phyloP scores from a whole-genome alignment of 1,140 invertebrate species.

The Bombus sylvicola region DNA sequence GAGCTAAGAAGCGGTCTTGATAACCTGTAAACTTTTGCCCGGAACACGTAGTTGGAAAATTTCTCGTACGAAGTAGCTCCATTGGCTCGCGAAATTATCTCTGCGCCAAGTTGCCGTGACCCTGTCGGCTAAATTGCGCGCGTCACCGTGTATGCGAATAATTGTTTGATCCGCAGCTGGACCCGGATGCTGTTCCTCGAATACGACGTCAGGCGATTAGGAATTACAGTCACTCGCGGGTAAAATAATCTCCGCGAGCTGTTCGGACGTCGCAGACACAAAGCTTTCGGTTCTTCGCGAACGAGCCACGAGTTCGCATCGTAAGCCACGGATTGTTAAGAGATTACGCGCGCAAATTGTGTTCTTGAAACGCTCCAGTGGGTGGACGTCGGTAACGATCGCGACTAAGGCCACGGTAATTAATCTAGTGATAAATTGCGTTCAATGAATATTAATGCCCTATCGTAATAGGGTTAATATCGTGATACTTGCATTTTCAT shows the following conservation, averaged over 20 bases:
- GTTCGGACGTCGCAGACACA: neutral
- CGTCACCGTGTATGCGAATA: constrained; percentile 7
- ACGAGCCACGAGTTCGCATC: neutral
- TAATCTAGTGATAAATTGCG: constrained; percentile 36
- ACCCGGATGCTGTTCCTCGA: constrained; percentile 27
- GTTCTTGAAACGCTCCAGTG: constrained; percentile 38
- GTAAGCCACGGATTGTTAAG: constrained; percentile 11
- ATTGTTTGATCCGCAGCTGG: constrained; percentile 52
- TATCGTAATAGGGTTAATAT: neutral
- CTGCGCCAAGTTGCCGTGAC: neutral
- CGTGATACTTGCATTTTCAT: neutral
- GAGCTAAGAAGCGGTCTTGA: neutral
- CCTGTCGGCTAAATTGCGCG: neutral
- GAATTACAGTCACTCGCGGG: constrained; percentile 41
- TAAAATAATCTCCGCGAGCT: constrained; percentile 37
- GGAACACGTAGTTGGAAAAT: constrained; percentile 1
- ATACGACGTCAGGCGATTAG: constrained; percentile 6
- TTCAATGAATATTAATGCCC: constrained; percentile 39
- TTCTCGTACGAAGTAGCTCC: neutral
- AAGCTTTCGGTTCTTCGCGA: neutral
- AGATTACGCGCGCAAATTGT: constrained; percentile 56
- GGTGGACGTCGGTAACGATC: constrained; percentile 44
- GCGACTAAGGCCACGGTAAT: neutral
- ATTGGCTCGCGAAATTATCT: constrained; percentile 2
- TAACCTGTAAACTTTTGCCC: neutral